Evolutionary conservation across 2,888 invertebrate genomes (phyloP).

Genomic region (Sturmia bella): DNA sequence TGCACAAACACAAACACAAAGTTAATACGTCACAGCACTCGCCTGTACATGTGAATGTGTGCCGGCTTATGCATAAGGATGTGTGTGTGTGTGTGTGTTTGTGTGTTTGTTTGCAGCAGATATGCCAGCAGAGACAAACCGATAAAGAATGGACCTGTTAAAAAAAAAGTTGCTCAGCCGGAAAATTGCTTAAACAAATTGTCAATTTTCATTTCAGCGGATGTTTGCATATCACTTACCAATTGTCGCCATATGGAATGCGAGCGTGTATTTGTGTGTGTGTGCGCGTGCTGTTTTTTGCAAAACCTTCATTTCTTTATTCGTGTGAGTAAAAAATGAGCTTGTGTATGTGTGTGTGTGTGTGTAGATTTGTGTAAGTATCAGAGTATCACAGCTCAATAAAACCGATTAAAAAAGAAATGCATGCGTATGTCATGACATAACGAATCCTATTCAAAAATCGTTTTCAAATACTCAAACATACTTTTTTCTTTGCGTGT

Average conservation of each 20-base stretch:
- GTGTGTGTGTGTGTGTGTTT: background rate
- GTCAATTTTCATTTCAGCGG: constrained; percentile 75
- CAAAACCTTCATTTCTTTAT: constrained; percentile 1
- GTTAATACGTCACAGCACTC: constrained; percentile 1
- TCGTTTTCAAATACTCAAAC: constrained; percentile 34
- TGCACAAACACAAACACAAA: constrained; percentile 3
- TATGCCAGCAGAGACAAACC: constrained; percentile 40
- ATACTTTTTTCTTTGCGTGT: background rate
- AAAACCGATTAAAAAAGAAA: constrained; percentile 65
- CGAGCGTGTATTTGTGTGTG: constrained; percentile 6
- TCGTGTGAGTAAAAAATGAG: background rate
- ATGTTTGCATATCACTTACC: constrained; percentile 77
- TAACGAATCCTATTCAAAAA: constrained; percentile 57
- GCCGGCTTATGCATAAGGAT: background rate
- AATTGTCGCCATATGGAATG: constrained; percentile 76
- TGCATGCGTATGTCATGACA: constrained; percentile 61
- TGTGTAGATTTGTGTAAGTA: constrained; percentile 5
- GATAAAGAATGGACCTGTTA: constrained; percentile 34
- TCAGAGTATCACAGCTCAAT: constrained; percentile 55
- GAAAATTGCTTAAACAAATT: constrained; percentile 75
- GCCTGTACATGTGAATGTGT: too few relatives aligned
- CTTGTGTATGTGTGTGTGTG: background rate
- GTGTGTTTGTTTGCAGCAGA: background rate
- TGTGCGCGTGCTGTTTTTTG: constrained; percentile 10
- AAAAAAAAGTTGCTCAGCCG: constrained; percentile 70